Evolutionary conservation across 2,113 vertebrate genomes (phyloP).

Genomic region (Nycticorax nycticorax): DNA sequence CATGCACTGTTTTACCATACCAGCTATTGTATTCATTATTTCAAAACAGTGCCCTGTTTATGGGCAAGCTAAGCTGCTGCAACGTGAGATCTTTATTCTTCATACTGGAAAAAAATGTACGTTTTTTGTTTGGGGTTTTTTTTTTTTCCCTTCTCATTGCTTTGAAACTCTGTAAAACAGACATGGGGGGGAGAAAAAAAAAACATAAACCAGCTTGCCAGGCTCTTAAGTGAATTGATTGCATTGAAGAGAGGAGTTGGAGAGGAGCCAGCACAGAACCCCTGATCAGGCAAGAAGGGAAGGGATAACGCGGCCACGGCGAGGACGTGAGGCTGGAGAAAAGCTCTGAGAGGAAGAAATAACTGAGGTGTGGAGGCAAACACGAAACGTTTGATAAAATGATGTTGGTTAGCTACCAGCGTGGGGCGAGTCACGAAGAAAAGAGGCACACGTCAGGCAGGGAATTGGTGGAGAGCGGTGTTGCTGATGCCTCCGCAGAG

Average conservation of each 20-base stretch:
- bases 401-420: background rate
- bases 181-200: background rate
- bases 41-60: background rate
- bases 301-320: fast-evolving
- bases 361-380: background rate
- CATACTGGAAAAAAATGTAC: background rate
- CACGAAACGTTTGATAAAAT: background rate
- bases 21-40: background rate
- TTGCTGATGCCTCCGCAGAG: background rate
- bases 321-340: background rate
- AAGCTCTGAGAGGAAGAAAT: background rate
- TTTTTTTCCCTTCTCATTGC: background rate
- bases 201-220: background rate
- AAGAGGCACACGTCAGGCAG: background rate
- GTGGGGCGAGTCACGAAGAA: fast-evolving
- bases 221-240: conserved; percentile 32
- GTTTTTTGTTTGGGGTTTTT: background rate
- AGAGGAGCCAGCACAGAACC: conserved; percentile 27
- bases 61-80: background rate
- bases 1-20: background rate
- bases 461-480: background rate
- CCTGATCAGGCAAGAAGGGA: conserved; percentile 1
- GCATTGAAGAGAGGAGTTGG: background rate
- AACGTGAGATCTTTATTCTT: background rate
- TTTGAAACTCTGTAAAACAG: conserved; percentile 29